Evolutionary conservation across 2,113 vertebrate species (phyloP).

Genomic region (Corythornis vintsioides): DNA sequence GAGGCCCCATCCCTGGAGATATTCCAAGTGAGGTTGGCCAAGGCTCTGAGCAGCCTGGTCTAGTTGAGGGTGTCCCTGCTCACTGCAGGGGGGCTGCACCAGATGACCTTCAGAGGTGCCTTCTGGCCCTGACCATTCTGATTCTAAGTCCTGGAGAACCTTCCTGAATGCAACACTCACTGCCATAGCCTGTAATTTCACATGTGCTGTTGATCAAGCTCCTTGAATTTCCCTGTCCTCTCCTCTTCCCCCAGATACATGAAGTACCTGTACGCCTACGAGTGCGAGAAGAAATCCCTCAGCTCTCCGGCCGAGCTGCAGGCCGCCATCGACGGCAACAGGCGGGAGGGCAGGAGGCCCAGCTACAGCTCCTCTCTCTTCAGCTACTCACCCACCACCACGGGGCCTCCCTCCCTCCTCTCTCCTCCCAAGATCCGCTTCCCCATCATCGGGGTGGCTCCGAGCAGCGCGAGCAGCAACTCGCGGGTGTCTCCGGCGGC

Average conservation of each 20-base stretch:
- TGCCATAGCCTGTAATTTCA: background rate
- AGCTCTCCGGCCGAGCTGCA: slow-evolving; percentile 95
- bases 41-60: too few relatives aligned
- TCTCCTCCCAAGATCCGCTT: slow-evolving; percentile 86
- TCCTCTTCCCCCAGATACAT: slow-evolving; percentile 76
- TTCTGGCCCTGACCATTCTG: too few relatives aligned
- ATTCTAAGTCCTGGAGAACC: too few relatives aligned
- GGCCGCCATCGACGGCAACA: slow-evolving; percentile 95
- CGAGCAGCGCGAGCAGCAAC: slow-evolving; percentile 70
- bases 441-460: slow-evolving; percentile 77
- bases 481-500: slow-evolving; percentile 79
- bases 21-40: too few relatives aligned
- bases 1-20: too few relatives aligned
- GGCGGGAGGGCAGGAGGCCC: slow-evolving; percentile 92
- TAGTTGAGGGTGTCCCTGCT: too few relatives aligned
- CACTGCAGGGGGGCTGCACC: too few relatives aligned
- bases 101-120: too few relatives aligned
- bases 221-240: background rate
- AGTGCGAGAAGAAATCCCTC: slow-evolving; percentile 95
- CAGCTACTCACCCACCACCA: slow-evolving; percentile 79
- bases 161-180: background rate
- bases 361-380: slow-evolving; percentile 93
- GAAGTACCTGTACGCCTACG: slow-evolving; percentile 97
- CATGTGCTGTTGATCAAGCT: background rate
- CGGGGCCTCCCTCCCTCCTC: slow-evolving; percentile 70